Conservation (phyloP, 2,888 invertebrate genomes). For the Tricholauxania praeusta region DNA sequence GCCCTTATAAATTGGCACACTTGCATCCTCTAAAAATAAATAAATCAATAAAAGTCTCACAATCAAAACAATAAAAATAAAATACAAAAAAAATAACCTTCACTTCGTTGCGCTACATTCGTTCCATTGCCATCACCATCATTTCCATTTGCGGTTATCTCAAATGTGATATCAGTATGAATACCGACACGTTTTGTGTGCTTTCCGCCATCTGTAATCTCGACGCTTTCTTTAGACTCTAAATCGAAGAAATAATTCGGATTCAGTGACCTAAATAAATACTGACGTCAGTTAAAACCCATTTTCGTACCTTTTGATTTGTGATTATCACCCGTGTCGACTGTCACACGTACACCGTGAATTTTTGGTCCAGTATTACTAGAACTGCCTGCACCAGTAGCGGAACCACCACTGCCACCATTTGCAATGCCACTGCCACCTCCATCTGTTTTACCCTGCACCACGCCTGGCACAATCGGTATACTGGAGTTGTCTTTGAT, state of each 20-base stretch:
- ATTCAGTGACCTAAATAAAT: background rate
- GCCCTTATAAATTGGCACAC: constrained; percentile 67
- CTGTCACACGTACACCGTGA: constrained; percentile 68
- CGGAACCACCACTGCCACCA: constrained; percentile 40
- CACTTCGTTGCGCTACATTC: constrained; percentile 57
- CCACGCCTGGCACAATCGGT: constrained; percentile 48
- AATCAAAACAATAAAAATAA: background rate
- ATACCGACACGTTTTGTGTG: constrained; percentile 67
- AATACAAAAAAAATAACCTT: constrained; percentile 52
- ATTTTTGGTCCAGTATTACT: constrained; percentile 64
- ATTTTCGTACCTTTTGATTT: constrained; percentile 62
- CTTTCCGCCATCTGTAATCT: constrained; percentile 64
- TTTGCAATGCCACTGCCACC: constrained; percentile 37
- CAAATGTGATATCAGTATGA: constrained; percentile 68
- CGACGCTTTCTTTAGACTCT: constrained; percentile 67
- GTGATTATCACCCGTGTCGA: constrained; percentile 66
- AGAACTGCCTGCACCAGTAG: constrained; percentile 42
- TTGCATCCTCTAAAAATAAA: constrained; percentile 61
- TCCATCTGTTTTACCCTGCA: constrained; percentile 38
- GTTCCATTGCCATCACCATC: constrained; percentile 61
- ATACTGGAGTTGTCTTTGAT: constrained; percentile 53
- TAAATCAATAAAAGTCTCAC: background rate
- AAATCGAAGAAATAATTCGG: background rate
- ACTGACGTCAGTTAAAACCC: background rate
- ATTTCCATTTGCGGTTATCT: constrained; percentile 62